Percentiles rank a stretch among this genome's conserved stretches.
Conservation (phyloP, 2,888 invertebrate species). For the Cosmopolites sordidus region DNA sequence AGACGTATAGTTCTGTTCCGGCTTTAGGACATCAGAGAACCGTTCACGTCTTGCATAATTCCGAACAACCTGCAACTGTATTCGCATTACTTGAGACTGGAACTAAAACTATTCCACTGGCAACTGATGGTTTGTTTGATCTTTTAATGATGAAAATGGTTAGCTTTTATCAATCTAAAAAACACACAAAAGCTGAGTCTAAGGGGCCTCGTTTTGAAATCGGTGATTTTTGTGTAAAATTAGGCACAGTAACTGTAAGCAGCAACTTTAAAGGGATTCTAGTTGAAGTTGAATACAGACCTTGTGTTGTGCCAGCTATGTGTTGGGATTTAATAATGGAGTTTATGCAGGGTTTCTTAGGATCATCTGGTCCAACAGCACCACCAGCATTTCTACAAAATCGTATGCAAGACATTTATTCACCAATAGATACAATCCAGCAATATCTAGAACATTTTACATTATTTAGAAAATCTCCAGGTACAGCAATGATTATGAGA, state of each 20-base stretch:
- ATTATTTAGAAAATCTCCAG: constrained; percentile 75
- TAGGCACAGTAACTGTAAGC: constrained; percentile 89
- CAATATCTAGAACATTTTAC: constrained; percentile 94
- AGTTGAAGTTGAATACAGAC: constrained; percentile 90
- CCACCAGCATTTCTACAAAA: constrained; percentile 70
- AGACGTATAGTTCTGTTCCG: constrained; percentile 81
- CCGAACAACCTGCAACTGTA: constrained; percentile 91
- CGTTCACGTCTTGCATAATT: constrained; percentile 91
- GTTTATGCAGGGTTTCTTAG: constrained; percentile 86
- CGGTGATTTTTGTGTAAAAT: constrained; percentile 89
- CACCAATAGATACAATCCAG: constrained; percentile 87
- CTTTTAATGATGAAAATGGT: constrained; percentile 85
- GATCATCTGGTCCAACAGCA: constrained; percentile 66
- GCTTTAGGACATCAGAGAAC: constrained; percentile 73
- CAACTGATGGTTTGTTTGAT: constrained; percentile 89
- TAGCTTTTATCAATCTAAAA: constrained; percentile 83
- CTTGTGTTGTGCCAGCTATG: constrained; percentile 80
- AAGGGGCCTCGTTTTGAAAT: constrained; percentile 84
- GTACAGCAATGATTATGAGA: constrained; percentile 49
- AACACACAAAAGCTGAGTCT: constrained; percentile 78
- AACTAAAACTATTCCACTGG: constrained; percentile 78
- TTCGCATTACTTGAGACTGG: constrained; percentile 89
- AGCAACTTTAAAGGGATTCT: constrained; percentile 91
- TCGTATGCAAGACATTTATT: constrained; percentile 79
- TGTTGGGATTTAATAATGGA: constrained; percentile 92